A percentile compares a stretch with the other conserved stretches of the same genome.
These are phyloP conservation scores for Pelochelys cantorii DNA, from an alignment of 2,797 vertebrate species.

Conservation along the genomic window DNA sequence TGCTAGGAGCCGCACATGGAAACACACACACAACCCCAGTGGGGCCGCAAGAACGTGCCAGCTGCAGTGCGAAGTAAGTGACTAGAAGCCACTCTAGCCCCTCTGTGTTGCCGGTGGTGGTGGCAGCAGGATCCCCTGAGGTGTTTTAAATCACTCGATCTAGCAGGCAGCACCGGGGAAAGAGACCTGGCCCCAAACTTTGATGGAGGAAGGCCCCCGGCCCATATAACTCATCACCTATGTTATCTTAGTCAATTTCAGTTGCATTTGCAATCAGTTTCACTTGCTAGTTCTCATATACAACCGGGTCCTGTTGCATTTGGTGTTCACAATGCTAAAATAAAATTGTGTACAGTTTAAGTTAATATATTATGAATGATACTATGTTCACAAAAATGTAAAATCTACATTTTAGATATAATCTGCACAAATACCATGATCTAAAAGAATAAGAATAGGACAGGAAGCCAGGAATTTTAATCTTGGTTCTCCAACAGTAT, in stretches of 20 bases:
- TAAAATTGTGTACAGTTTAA: fast-evolving
- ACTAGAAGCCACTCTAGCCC: too few species aligned
- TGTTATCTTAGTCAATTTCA: not conserved
- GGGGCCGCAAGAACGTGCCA: too few species aligned
- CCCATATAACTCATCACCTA: too few species aligned
- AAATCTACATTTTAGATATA: not conserved
- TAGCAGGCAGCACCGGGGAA: too few species aligned
- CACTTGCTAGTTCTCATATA: not conserved
- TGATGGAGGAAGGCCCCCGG: too few species aligned
- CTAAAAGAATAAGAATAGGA: not conserved
- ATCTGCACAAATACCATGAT: not conserved
- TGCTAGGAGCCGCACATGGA: too few species aligned
- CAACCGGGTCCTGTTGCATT: not conserved
- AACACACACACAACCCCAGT: too few species aligned
- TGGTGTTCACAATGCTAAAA: not conserved
- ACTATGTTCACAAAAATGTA: not conserved
- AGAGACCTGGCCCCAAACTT: too few species aligned
- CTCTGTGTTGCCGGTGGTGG: too few species aligned
- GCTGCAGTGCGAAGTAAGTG: too few species aligned
- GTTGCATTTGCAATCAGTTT: fast-evolving
- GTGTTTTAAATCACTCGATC: too few species aligned
- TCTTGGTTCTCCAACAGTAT: not conserved
- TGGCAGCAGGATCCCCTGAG: too few species aligned
- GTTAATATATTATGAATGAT: not conserved
- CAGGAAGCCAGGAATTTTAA: not conserved